phyloP scores from a whole-genome alignment of 2,797 vertebrate species.

The Phrynocephalus vlangalii region DNA sequence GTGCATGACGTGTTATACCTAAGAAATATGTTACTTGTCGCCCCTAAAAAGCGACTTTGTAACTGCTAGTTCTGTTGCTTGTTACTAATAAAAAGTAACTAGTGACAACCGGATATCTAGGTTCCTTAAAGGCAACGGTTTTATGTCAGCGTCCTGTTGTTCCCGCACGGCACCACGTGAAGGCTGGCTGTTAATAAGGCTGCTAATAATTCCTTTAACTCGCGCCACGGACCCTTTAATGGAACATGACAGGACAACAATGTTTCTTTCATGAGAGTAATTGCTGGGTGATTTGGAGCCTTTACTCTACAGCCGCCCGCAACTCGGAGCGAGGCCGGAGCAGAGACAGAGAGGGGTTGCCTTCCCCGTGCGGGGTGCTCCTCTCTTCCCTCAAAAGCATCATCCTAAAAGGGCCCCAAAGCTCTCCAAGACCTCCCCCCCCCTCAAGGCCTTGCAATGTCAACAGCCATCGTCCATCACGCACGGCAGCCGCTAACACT shows the following conservation, averaged over 20 bases:
- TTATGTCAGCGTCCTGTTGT: neutral
- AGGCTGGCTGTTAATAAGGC: slow-evolving; percentile 61
- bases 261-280: slow-evolving; percentile 60
- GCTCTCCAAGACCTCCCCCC: neutral
- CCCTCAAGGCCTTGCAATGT: neutral
- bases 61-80: too few relatives aligned
- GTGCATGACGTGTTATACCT: too few relatives aligned
- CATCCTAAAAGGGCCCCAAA: neutral
- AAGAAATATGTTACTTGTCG: too few relatives aligned
- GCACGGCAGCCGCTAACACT: neutral
- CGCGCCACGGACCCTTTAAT: slow-evolving; percentile 57
- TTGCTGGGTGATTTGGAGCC: slow-evolving; percentile 60
- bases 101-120: too few relatives aligned
- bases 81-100: too few relatives aligned
- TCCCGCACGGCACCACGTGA: slow-evolving; percentile 41
- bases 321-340: slow-evolving; percentile 9
- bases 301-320: slow-evolving; percentile 56
- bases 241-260: slow-evolving; percentile 69
- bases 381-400: neutral
- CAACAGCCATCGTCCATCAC: neutral
- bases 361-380: too few relatives aligned
- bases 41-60: too few relatives aligned
- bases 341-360: neutral
- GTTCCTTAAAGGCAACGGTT: neutral
- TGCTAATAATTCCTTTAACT: slow-evolving; percentile 54